Evolutionary conservation across 2,888 invertebrate species (phyloP).

Genomic region (Lydus trimaculatus): DNA sequence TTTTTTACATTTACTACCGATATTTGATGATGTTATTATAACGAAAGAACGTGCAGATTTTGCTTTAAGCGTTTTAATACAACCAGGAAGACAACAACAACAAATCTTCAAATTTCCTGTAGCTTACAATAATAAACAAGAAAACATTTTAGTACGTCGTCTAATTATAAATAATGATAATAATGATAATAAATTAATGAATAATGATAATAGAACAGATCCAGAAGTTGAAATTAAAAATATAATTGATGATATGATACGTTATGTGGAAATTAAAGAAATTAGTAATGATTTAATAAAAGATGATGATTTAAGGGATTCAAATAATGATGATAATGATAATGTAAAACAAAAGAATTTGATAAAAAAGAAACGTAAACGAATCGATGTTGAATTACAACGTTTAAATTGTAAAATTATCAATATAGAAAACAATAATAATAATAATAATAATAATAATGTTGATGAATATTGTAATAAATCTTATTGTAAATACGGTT

Average conservation of each 20-base stretch:
- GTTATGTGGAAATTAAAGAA: conserved; percentile 68
- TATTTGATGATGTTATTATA: conserved; percentile 59
- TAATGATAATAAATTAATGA: neutral
- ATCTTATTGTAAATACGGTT: conserved; percentile 69
- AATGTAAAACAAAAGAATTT: conserved; percentile 32
- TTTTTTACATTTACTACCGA: conserved; percentile 60
- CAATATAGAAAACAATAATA: conserved; percentile 56
- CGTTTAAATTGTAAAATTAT: conserved; percentile 74
- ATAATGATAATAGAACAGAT: conserved; percentile 9
- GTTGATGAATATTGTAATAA: conserved; percentile 61
- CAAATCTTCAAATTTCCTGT: conserved; percentile 65
- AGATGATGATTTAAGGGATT: conserved; percentile 45
- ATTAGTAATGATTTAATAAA: conserved; percentile 65
- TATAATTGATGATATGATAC: conserved; percentile 65
- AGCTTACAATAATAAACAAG: conserved; percentile 67
- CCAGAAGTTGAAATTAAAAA: conserved; percentile 28
- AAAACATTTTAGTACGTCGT: conserved; percentile 63
- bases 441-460: conserved; percentile 59
- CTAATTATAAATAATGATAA: conserved; percentile 13
- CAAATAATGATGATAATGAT: conserved; percentile 38
- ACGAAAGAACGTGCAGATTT: conserved; percentile 65
- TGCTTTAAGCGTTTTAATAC: conserved; percentile 64
- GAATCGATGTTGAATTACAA: conserved; percentile 62
- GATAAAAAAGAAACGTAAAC: conserved; percentile 24
- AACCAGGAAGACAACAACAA: conserved; percentile 10